Base-by-base conservation (phyloP, 1,140 invertebrate species). In the Ceratosolen solmsi region DNA sequence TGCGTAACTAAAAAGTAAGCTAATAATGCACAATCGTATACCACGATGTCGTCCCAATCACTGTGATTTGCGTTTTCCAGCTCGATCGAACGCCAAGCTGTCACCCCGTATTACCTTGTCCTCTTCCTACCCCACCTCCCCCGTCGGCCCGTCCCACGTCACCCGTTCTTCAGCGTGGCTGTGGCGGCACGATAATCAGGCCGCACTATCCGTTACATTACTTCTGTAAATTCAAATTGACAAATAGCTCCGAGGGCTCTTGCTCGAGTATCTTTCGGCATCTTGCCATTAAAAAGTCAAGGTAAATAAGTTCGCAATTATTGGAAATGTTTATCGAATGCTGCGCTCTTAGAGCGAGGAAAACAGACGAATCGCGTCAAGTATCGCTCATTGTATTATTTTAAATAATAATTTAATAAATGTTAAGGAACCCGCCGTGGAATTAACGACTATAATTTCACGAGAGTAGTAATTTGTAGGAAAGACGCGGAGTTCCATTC, bases 351-450 rank as follows among this genome's bases (percentile, higher is more conserved):
- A 51, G 25, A n/a, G 2, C 1, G 17, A 72, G 3, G 41, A 17
- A 27, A 72, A 72, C 30, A 51, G 13, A 72, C 27, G n/a, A 72
- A 46, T 51, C 15, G 4, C 8, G 9, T 80, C 82, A 36, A 36
- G 63, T 38, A 68, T 33, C 33, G 63, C 9, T 38, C 15, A 38
- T 68, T 68, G 33, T 68, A 68, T 86, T 82, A 83, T 85, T 86
- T 81, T 17, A 76, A 76, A 58, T 63, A 49, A 76, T 76, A 27
- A 27, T 25, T 63, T 76, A 22, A 76, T 63, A 65, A 76, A 76
- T 65, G 74, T 38, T 30, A 9, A 41, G 58, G 1, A 27, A 49
- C 41, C 9, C n/a, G 13, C 2, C 2, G 25, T 15, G 2, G 27
- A 76, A 76, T 76, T 46, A 65, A 76, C 9, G 38, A 30, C 70